Percentiles rank a stretch among this genome's conserved stretches.
Evolutionary conservation across 2,797 vertebrate genomes (phyloP).

Genomic region (Centroberyx gerrardi): DNA sequence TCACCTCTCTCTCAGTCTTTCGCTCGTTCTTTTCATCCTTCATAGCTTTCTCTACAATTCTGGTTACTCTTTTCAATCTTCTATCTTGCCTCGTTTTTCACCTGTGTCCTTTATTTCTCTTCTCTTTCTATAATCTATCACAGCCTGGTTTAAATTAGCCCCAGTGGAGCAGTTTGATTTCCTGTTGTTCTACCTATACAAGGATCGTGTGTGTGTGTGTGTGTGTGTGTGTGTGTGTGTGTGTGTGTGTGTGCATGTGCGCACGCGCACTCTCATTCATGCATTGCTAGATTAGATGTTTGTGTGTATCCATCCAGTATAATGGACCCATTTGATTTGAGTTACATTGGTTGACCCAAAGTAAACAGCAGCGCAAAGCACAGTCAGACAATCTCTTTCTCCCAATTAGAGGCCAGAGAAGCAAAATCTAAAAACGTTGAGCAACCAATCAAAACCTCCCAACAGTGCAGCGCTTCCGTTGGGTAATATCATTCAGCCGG

Average conservation of each 20-base stretch:
- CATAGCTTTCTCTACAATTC: not conserved
- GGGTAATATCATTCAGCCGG: slow-evolving; percentile 55
- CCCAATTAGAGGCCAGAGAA: slow-evolving; percentile 58
- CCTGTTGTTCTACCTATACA: slow-evolving; percentile 8
- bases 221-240: slow-evolving; percentile 29
- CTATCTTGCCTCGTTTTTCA: not conserved
- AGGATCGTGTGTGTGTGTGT: slow-evolving; percentile 17
- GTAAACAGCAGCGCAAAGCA: slow-evolving; percentile 22
- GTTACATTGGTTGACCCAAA: not conserved
- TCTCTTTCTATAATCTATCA: slow-evolving; percentile 10
- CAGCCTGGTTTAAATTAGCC: slow-evolving; percentile 45
- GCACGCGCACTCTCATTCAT: slow-evolving; percentile 1
- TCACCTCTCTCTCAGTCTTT: not conserved
- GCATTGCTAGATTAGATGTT: not conserved
- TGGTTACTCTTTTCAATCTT: not conserved
- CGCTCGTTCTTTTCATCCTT: not conserved
- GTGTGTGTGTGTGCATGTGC: slow-evolving; percentile 9
- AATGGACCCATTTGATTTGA: slow-evolving; percentile 24
- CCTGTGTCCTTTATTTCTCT: not conserved
- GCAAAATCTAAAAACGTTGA: slow-evolving; percentile 32
- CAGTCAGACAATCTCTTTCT: slow-evolving; percentile 41
- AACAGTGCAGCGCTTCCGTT: slow-evolving; percentile 27
- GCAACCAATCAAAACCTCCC: slow-evolving; percentile 57
- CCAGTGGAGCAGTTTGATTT: slow-evolving; percentile 33
- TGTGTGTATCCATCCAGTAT: not conserved